Percentiles rank a stretch among this genome's conserved stretches.
These are phyloP conservation scores for Menidia menidia DNA, from an alignment of 2,797 vertebrate species.

Conservation along the genomic window DNA sequence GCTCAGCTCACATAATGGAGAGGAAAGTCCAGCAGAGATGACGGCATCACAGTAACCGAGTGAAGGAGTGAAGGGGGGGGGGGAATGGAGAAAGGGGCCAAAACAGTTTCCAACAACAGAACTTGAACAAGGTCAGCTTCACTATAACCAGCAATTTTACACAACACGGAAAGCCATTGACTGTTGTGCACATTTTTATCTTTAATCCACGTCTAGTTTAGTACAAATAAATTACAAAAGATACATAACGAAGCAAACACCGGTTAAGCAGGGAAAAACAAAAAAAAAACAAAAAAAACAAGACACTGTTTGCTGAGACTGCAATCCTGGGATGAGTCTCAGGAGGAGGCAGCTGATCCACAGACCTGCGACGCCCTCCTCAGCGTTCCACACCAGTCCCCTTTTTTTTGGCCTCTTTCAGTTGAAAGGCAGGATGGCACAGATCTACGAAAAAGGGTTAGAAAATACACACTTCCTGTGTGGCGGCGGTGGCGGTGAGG, in stretches of 20 bases:
- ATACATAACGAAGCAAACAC: constrained; percentile 54
- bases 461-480: constrained; percentile 16
- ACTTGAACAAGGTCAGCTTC: constrained; percentile 19
- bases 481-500: constrained; percentile 3
- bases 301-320: constrained; percentile 17
- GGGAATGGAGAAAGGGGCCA: constrained; percentile 1
- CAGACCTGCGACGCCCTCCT: constrained; percentile 15
- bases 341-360: constrained; percentile 10
- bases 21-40: neutral
- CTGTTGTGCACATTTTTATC: constrained; percentile 19
- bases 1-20: neutral
- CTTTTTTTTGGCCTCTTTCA: neutral
- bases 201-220: constrained; percentile 34
- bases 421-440: constrained; percentile 21
- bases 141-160: constrained; percentile 20
- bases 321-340: constrained; percentile 15
- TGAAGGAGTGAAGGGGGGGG: neutral
- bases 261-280: constrained; percentile 24
- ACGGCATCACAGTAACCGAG: neutral
- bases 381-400: neutral
- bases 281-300: constrained; percentile 31
- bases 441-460: constrained; percentile 3
- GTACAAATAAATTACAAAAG: constrained; percentile 77
- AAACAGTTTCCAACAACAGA: constrained; percentile 10
- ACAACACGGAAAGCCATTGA: constrained; percentile 34